Percentiles rank a stretch among this genome's conserved stretches.
Conservation (phyloP, 2,888 invertebrate genomes). For the Phoronis australis region DNA sequence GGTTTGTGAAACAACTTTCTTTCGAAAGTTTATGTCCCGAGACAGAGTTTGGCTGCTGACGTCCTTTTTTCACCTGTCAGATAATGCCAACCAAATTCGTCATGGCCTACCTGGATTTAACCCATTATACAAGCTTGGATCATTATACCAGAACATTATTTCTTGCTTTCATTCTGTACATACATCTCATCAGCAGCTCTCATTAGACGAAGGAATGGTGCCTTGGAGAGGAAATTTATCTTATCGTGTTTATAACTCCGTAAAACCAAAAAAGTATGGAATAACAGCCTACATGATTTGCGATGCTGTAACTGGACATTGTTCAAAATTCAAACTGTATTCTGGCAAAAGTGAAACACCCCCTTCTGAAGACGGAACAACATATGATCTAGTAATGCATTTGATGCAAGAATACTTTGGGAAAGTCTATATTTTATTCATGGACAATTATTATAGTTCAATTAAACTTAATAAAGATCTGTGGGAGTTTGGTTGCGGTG, state of each 20-base stretch:
- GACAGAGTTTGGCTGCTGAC: slow-evolving; percentile 10
- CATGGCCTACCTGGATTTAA: too few species aligned
- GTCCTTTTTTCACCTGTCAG: slow-evolving; percentile 15
- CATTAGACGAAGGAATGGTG: slow-evolving; percentile 17
- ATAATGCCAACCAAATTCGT: too few species aligned
- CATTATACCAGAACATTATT: too few species aligned
- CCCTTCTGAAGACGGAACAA: too few species aligned
- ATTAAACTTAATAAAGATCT: slow-evolving; percentile 11
- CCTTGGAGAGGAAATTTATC: slow-evolving; percentile 13
- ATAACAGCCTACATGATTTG: slow-evolving; percentile 16
- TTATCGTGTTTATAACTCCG: slow-evolving; percentile 16
- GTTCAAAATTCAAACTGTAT: too few species aligned
- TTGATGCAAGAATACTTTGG: too few species aligned
- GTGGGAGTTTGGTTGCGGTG: slow-evolving; percentile 2
- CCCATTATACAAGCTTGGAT: too few species aligned
- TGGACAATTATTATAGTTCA: slow-evolving; percentile 13
- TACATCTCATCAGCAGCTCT: slow-evolving; percentile 7
- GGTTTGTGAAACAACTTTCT: slow-evolving; percentile 12
- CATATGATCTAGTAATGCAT: too few species aligned
- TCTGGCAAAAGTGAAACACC: too few species aligned
- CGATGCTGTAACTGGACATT: slow-evolving; percentile 13
- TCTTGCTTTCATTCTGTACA: slow-evolving; percentile 2
- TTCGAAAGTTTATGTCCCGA: slow-evolving; percentile 8
- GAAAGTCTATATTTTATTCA: too few species aligned
- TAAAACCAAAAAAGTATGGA: slow-evolving; percentile 15